Evolutionary conservation across 1,140 invertebrate genomes (phyloP).

Genomic region (Nomia melanderi): DNA sequence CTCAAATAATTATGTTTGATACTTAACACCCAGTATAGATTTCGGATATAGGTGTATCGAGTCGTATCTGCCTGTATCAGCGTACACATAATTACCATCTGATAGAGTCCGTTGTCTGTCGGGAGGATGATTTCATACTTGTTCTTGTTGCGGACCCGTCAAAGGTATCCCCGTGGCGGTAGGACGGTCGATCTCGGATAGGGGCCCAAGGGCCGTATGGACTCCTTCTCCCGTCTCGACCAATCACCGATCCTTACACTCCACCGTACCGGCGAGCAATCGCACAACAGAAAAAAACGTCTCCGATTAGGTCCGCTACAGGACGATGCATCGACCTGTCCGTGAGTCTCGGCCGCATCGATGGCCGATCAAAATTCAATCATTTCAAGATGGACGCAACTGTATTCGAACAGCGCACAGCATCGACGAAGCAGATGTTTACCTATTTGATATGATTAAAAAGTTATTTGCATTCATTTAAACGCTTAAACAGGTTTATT

Average conservation of each 20-base stretch:
- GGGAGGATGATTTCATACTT: conserved; percentile 79
- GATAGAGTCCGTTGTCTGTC: conserved; percentile 81
- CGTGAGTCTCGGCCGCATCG: conserved; percentile 60
- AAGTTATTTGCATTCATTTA: too few relatives aligned
- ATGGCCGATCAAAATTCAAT: conserved; percentile 72
- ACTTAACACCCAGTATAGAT: conserved; percentile 74
- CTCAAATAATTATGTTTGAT: conserved; percentile 50
- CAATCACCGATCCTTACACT: conserved; percentile 75
- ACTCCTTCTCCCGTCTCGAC: conserved; percentile 71
- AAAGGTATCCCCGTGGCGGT: conserved; percentile 78
- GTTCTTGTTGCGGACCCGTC: conserved; percentile 78
- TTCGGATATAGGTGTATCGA: conserved; percentile 79
- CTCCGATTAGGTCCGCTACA: conserved; percentile 59
- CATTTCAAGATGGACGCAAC: background rate
- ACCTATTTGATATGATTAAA: too few relatives aligned
- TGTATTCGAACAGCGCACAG: too few relatives aligned
- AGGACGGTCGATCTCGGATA: conserved; percentile 76
- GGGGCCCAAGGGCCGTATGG: conserved; percentile 76
- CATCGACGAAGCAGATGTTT: too few relatives aligned
- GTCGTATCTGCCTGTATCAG: conserved; percentile 76
- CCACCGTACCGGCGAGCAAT: conserved; percentile 62
- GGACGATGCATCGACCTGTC: conserved; percentile 61
- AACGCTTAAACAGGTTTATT: too few relatives aligned
- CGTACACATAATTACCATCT: conserved; percentile 81
- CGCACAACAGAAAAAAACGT: conserved; percentile 48